Percentiles rank a stretch among this genome's conserved stretches.
phyloP scores from a whole-genome alignment of 2,888 invertebrate species.

The Mimumesa dahlbomi region DNA sequence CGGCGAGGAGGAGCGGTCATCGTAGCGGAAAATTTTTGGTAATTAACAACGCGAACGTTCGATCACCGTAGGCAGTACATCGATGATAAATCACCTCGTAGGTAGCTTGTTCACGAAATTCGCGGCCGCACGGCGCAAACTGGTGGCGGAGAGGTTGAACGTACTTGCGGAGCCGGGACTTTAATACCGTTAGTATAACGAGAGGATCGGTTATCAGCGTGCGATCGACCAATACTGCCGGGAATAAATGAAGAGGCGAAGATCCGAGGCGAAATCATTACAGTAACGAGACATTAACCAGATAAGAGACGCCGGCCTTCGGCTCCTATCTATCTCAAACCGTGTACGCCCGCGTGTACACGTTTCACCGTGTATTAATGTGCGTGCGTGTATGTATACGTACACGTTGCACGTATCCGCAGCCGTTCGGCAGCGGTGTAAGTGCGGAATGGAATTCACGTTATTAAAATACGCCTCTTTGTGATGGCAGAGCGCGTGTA shows the following conservation, averaged over 20 bases:
- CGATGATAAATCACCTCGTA: constrained; percentile 64
- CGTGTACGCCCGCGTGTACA: constrained; percentile 13
- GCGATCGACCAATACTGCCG: constrained; percentile 69
- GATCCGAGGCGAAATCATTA: constrained; percentile 69
- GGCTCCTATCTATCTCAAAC: constrained; percentile 56
- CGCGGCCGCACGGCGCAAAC: constrained; percentile 35
- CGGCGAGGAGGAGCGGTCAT: not conserved
- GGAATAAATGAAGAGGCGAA: constrained; percentile 72
- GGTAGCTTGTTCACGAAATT: constrained; percentile 61
- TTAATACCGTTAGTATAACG: constrained; percentile 67
- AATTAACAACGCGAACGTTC: constrained; percentile 55
- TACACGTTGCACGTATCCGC: too few species aligned
- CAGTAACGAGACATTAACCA: constrained; percentile 71
- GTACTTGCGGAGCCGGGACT: constrained; percentile 39
- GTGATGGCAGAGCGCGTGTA: constrained; percentile 28
- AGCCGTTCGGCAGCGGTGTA: constrained; percentile 9
- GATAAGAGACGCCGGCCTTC: constrained; percentile 68
- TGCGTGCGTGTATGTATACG: constrained; percentile 14
- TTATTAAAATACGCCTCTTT: constrained; percentile 64
- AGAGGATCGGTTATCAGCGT: constrained; percentile 65
- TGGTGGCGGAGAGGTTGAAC: constrained; percentile 41
- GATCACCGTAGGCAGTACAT: constrained; percentile 48
- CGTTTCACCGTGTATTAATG: constrained; percentile 6
- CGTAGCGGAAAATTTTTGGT: constrained; percentile 56
- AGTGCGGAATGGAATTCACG: constrained; percentile 56